phyloP scores from a whole-genome alignment of 1,140 invertebrate genomes.

The Plectrocnemia conspersa region DNA sequence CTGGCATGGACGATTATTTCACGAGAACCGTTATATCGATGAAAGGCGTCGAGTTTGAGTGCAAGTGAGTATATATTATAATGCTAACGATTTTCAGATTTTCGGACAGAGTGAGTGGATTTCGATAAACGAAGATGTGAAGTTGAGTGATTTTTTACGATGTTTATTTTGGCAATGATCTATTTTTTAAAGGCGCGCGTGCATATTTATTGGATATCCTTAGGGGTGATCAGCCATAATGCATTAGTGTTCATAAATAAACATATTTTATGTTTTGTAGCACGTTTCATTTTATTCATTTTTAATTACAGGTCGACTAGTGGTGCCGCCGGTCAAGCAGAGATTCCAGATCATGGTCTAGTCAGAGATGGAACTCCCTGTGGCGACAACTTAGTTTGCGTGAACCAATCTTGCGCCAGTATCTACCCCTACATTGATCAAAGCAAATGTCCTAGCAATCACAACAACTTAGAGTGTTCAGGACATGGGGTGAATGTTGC shows the following conservation, averaged over 20 bases:
- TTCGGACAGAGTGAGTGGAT: too few relatives aligned
- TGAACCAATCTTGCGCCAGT: conserved; percentile 87
- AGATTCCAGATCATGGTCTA: conserved; percentile 67
- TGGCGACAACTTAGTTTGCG: conserved; percentile 83
- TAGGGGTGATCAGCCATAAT: too few relatives aligned
- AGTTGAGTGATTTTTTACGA: too few relatives aligned
- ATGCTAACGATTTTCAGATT: too few relatives aligned
- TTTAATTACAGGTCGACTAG: conserved; percentile 62
- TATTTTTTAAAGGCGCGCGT: too few relatives aligned
- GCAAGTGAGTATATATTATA: conserved; percentile 72
- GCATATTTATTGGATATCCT: too few relatives aligned
- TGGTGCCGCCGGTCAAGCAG: conserved; percentile 59
- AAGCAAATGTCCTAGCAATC: conserved; percentile 83
- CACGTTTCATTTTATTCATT: too few relatives aligned
- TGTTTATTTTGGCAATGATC: too few relatives aligned
- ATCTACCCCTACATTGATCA: conserved; percentile 77
- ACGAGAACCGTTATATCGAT: conserved; percentile 82
- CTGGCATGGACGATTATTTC: conserved; percentile 73
- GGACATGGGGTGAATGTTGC: conserved; percentile 77
- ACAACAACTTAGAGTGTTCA: conserved; percentile 84
- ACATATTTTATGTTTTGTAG: too few relatives aligned
- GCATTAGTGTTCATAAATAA: too few relatives aligned
- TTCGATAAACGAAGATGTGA: too few relatives aligned
- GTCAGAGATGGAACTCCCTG: conserved; percentile 89
- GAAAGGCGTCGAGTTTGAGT: conserved; percentile 80